Percentiles rank a stretch among this genome's conserved stretches.
These are phyloP conservation scores for Scleropages formosus DNA, from an alignment of 2,797 vertebrate genomes.

Conservation along the genomic window DNA sequence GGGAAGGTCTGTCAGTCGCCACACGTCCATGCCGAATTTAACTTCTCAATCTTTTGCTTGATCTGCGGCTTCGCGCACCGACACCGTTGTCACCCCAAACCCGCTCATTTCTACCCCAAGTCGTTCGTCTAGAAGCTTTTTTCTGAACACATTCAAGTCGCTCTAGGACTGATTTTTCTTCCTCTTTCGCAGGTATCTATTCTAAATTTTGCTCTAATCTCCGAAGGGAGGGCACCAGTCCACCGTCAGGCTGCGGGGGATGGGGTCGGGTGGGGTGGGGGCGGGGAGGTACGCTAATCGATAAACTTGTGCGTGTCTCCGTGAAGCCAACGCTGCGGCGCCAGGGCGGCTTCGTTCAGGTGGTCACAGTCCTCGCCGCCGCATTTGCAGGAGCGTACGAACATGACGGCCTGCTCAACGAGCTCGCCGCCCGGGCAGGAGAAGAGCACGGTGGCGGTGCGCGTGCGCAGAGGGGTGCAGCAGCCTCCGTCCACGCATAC, in stretches of 20 bases:
- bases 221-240: slow-evolving; percentile 27
- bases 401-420: slow-evolving; percentile 69
- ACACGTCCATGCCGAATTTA: too few species aligned
- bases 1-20: background rate
- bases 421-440: slow-evolving; percentile 64
- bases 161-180: slow-evolving; percentile 29
- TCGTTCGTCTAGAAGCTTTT: background rate
- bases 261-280: too few species aligned
- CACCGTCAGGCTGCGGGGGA: background rate
- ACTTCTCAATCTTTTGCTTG: background rate
- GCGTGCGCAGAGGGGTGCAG: slow-evolving; percentile 69
- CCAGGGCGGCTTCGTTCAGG: slow-evolving; percentile 64
- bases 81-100: slow-evolving; percentile 11
- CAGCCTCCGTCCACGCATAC: slow-evolving; percentile 72
- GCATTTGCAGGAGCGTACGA: slow-evolving; percentile 78
- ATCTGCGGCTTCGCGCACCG: background rate
- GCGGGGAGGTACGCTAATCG: too few species aligned
- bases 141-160: slow-evolving; percentile 35
- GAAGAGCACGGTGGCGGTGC: slow-evolving; percentile 65
- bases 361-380: slow-evolving; percentile 66
- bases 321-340: slow-evolving; percentile 67
- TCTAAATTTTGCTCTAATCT: slow-evolving; percentile 52
- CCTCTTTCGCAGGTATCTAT: slow-evolving; percentile 49
- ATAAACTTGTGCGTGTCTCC: slow-evolving; percentile 74
- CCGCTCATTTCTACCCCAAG: slow-evolving; percentile 35